Evolutionary conservation across 2,888 invertebrate species (phyloP).

Genomic region (Coenonympha glycerion): DNA sequence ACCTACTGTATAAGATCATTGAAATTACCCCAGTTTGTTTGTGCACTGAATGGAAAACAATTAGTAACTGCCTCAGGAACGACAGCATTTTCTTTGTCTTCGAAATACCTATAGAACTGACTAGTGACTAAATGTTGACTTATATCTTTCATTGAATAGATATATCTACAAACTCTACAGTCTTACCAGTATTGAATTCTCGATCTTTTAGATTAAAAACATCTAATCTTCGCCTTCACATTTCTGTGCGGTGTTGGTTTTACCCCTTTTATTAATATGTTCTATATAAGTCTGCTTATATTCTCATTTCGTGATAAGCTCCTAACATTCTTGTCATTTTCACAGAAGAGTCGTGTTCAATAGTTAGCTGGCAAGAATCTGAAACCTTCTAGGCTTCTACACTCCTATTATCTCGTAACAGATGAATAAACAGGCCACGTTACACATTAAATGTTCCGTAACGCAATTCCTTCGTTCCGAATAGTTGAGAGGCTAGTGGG

Average conservation of each 20-base stretch:
- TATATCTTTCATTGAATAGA: not conserved
- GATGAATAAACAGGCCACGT: not conserved
- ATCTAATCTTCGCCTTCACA: too few species aligned
- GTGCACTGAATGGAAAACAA: conserved; percentile 13
- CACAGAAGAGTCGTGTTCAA: not conserved
- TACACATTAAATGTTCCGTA: conserved; percentile 4
- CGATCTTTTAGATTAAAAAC: too few species aligned
- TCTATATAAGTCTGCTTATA: too few species aligned
- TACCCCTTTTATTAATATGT: too few species aligned
- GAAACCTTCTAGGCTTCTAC: not conserved
- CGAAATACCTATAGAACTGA: not conserved
- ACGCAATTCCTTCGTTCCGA: conserved; percentile 22
- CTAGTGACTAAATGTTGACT: not conserved
- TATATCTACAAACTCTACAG: too few species aligned
- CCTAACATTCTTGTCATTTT: not conserved
- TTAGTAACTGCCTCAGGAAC: not conserved
- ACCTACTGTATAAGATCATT: conserved; percentile 9
- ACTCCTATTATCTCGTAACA: not conserved
- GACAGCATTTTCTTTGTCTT: not conserved
- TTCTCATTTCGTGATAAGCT: too few species aligned
- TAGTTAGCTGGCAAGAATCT: not conserved
- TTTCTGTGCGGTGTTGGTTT: too few species aligned
- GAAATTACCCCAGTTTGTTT: conserved; percentile 13
- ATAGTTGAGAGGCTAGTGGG: conserved; percentile 21
- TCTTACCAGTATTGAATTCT: too few species aligned